Evolutionary conservation across 2,797 vertebrate genomes (phyloP).

Genomic region (Alectoris magna): DNA sequence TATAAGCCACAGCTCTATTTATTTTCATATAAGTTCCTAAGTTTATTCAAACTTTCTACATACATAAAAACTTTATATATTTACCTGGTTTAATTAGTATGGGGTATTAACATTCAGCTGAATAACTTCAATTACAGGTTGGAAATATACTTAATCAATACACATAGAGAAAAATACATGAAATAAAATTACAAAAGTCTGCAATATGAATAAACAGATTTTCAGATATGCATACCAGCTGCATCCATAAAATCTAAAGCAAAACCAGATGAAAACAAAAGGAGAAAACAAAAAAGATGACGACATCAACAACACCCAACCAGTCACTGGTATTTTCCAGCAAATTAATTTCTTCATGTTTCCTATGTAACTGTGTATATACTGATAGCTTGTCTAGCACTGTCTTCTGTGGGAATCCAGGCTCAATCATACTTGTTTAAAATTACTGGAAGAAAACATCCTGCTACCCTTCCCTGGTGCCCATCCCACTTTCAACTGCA

Average conservation of each 20-base stretch:
- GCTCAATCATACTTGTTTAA: background rate
- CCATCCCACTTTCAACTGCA: background rate
- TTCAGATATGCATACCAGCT: background rate
- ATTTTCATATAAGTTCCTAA: background rate
- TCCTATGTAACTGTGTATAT: conserved; percentile 4
- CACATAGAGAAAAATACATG: background rate
- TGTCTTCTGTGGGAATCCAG: background rate
- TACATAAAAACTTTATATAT: background rate
- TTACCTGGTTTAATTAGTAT: background rate
- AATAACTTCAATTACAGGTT: background rate
- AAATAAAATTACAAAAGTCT: background rate
- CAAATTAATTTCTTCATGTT: background rate
- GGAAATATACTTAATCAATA: background rate
- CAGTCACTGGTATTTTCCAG: background rate
- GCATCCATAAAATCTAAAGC: background rate
- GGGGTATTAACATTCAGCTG: background rate
- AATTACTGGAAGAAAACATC: background rate
- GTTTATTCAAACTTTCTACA: background rate
- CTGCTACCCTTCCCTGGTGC: background rate
- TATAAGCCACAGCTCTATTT: background rate
- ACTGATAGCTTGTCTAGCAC: background rate
- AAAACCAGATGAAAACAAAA: background rate
- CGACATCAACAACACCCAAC: background rate
- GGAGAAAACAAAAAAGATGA: background rate
- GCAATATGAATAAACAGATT: background rate